phyloP scores from a whole-genome alignment of 1,140 invertebrate genomes.

The Pogonomyrmex californicus region DNA sequence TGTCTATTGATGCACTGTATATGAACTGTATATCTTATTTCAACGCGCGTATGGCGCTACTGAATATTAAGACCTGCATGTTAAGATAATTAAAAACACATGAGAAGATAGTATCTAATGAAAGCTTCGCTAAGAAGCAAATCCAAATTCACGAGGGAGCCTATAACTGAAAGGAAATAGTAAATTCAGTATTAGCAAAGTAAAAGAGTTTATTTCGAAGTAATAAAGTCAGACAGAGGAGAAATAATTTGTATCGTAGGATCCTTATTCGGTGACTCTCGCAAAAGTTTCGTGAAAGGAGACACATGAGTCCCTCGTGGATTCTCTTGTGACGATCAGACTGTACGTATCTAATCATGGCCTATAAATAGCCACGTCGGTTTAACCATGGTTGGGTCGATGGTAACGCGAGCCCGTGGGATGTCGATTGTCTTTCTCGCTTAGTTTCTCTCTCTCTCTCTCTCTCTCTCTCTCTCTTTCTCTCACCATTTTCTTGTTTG shows the following conservation, averaged over 20 bases:
- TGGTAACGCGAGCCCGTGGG: conserved; percentile 78
- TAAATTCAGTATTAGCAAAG: conserved; percentile 3
- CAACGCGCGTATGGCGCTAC: background rate
- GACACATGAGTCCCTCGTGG: conserved; percentile 63
- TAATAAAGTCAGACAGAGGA: conserved; percentile 16
- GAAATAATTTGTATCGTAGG: conserved; percentile 30
- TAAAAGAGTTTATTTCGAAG: background rate
- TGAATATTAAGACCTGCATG: background rate
- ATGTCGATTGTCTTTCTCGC: conserved; percentile 60
- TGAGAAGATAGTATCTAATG: background rate
- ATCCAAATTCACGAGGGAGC: background rate
- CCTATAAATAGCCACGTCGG: conserved; percentile 78
- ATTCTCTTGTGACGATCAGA: conserved; percentile 74
- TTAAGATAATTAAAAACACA: conserved; percentile 11
- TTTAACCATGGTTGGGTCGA: conserved; percentile 59
- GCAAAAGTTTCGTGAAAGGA: conserved; percentile 60
- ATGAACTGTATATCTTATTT: conserved; percentile 28
- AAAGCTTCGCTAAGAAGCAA: background rate
- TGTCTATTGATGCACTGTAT: background rate
- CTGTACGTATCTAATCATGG: conserved; percentile 77
- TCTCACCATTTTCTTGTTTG: background rate
- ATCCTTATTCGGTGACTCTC: conserved; percentile 45
- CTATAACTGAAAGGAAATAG: background rate
- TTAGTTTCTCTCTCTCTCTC: background rate
- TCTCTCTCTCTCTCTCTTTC: background rate